Base-by-base conservation (phyloP, 1,140 invertebrate genomes). In the Drosophila repleta region DNA sequence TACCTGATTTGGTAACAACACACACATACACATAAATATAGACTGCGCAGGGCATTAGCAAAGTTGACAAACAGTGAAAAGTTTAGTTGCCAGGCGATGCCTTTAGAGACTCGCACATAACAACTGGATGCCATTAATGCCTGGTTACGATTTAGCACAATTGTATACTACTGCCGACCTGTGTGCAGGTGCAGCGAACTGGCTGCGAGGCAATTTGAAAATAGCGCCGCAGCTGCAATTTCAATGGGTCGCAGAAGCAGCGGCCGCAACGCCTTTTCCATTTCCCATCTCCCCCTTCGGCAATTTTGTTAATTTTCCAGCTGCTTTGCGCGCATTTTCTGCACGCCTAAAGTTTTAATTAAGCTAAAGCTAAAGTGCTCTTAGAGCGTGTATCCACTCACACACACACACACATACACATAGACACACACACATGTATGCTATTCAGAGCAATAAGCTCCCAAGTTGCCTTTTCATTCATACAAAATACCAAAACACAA, bases 301-400 rank as follows among this genome's bases (percentile, higher is more conserved):
- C 75, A 80, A 84, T 85, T 85, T 84, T 63, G 73, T 80, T 85
- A 83, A 85, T 84, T 84, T 84, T 84, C 81, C 80, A 67, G 85
- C 80, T 74, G 80, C 69, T 85, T 84, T 79, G 73, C 62, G 41
- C 52, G 43, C 81, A 77, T 84, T 81, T 81, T 61, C 64, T 82
- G 72, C 78, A 58, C 48, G 63, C 63, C 15, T 49, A 77, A 78
- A 85, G 77, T 85, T 85, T 87, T 85, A 85, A 85, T 85, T 87
- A 85, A 87, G 78, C 82, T 39, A 60, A 55, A 76, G 58, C 58
- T 64, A 73, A 73, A 73, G 55, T 55, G 26, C 57, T 43, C 35
- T 57, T 65, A 48, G 37, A 29, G 39, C 62, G 20, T 56, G 53
- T 39, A 18, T 61, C n/a, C n/a, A 29, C 29, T 29, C 8, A 11